Evolutionary conservation across 2,888 invertebrate genomes (phyloP), one percentile per base, ranked within the genome.

Genomic region (Leuctra nigra): DNA sequence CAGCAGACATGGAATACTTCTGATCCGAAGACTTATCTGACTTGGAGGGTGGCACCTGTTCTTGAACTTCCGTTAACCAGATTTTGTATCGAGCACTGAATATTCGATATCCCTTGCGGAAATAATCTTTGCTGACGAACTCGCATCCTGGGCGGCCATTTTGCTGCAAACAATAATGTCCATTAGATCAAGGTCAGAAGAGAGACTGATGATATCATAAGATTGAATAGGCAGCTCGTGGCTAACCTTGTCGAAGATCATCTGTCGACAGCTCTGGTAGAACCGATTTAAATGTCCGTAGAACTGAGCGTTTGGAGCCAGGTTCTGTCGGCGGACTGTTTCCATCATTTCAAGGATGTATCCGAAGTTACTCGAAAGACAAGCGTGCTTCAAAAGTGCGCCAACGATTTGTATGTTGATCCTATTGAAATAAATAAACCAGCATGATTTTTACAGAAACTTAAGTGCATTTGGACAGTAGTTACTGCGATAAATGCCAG

Each of bases 321-420:
- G 70, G 53, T 80, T 73, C 66, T 85, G 79, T 47, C 75, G 70
- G 61, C 78, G 74, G 59, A 83, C 79, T 39, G 79, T 71, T 63
- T 86, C 77, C 78, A 93, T 77, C 22, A 93, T 73, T 66, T 81
- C 78, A 14, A 80, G 68, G 20, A 91, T 74, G 69, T 87, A 91
- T 1, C 71, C 68, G 69, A 90, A 87, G 56, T 86, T 75, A 57
- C 68, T 73, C 20, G 74, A 70, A 3, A 69, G 68, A 63, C 82
- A 79, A 1, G 85, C 91, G 65, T 83, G 80, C 13, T 74, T 75
- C 25, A 92, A 63, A 72, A 95, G 78, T 22, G 86, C 80, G 13
- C 87, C 87, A 50, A 91, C 70, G 61, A 94, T 87, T 70, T 83
- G 80, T 53, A 79, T 74, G 68, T 91, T 93, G 39, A 86, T 72